Evolutionary conservation across 2,797 vertebrate species (phyloP), one percentile per base, ranked within the genome.

Genomic region (Clamator glandarius): DNA sequence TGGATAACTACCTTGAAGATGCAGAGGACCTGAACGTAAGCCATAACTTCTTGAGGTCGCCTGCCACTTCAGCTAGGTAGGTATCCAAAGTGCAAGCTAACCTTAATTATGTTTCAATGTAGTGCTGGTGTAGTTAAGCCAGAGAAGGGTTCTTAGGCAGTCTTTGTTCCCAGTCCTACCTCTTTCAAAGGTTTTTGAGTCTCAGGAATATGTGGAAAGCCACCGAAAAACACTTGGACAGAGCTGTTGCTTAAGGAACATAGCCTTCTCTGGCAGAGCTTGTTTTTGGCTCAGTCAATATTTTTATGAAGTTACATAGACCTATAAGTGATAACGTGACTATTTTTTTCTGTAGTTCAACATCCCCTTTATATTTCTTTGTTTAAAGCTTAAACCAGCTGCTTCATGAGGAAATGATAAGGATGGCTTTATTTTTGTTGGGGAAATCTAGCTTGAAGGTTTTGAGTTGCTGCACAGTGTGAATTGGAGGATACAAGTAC

Each of bases 401-500:
- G 9, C 26, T 90, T 84, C 25, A 76, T 89, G 77, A 97, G 96
- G 95, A 98, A 97, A 89, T 2, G 59, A 92, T 95, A 91, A 76
- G 70, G 74, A 78, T 68, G 54, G 31, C 92, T 95, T 95, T 94
- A 85, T 95, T 97, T 95, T 96, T 93, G 90, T 93, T 93, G 80
- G 90, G 93, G 90, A 90, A 91, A 85, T 93, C 14, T 62, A 96
- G 72, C 46, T 44, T 93, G 85, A 90, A 88, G 74, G 72, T 81
- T 81, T 79, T 63, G 13, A 77, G 80, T 16, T 77, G 94, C 94
- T 54, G 44, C 59, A 54, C 81, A 63, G 82, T 93, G 97, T 98
- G 98, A 98, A 98, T 98, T 94, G 95, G 97, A 98, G 98, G 98
- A 98, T 98, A 94, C 96, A 94, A 93, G 63, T 90, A 90, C 5